Base-by-base conservation (phyloP, 2,888 invertebrate species). In the Girardia tigrina region DNA sequence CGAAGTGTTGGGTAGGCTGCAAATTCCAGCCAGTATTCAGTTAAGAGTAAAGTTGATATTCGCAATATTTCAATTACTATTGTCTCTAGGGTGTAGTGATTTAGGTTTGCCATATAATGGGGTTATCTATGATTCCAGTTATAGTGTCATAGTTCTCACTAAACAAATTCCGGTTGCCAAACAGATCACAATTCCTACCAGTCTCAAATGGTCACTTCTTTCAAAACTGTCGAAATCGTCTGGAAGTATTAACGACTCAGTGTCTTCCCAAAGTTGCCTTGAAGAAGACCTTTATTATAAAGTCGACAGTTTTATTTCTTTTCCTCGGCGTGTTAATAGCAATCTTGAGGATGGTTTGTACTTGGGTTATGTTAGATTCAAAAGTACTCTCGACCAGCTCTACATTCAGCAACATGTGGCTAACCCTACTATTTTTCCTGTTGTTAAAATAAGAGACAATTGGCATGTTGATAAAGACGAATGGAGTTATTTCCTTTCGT, bases 341-440 rank as follows among this genome's bases (percentile, higher is more conserved):
- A 90, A 90, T 80, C 85, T 97, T 72, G 88, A 89, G 0, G 89
- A 90, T 29, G 97, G 98, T 0, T 87, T 98, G 26, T 97, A 98
- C 86, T 86, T 98, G 79, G 92, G 94, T 42, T 98, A 95, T 85
- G 86, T 98, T 78, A 95, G 97, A 85, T 90, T 97, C 87, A 92
- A 93, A 83, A 92, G 92, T 79, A 94, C 94, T 0, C 92, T 97
- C 76, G 95, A 95, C 84, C 89, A 91, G 77, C 91, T 95, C 71
- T 90, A 92, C 81, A 90, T 97, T 12, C 90, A 97, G 71, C 94
- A 94, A 27, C 92, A 94, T 0, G 88, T 90, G 75, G 90, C 91
- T 81, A 89, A 91, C 0, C 97, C 97, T 1, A 97, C 94, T 83
- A 91, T 94, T 79, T 88, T 97, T 79, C 97, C 97, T 0, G 91